Base-by-base conservation (phyloP, 2,888 invertebrate species). In the Microchrysa polita region DNA sequence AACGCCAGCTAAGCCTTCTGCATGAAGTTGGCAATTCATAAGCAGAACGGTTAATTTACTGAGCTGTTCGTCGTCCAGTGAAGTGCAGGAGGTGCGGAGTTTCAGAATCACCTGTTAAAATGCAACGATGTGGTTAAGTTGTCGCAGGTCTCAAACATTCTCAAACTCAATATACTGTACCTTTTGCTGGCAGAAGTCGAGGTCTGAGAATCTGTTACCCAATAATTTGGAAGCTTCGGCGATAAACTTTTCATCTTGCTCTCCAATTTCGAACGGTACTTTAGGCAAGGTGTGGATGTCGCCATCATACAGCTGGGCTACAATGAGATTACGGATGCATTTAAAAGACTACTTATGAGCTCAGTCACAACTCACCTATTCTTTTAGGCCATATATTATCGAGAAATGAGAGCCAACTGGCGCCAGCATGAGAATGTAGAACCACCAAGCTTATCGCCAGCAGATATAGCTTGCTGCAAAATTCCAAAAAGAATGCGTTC, bases 31-130 rank as follows among this genome's bases (percentile, higher is more conserved):
- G 79, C 91, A 91, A 81, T 91, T 91, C 60, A 91, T 83, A 42
- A 91, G 83, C 81, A 89, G 88, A 16, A 91, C 90, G 57, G 90
- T 88, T 74, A 91, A 80, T 82, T 91, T 91, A 0, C 89, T 89
- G 27, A 91, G 79, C 74, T 90, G 87, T 79, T 91, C 91, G 79
- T 91, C 91, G 27, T 88, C 86, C 82, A 91, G 65, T 0, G 85
- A 55, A 85, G 85, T 71, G 87, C 83, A 80, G 90, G 91, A 65
- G 88, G 87, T 42, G 86, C 87, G 86, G 67, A 91, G 83, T 79
- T 87, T 88, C 79, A 90, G 84, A 1, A 91, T 86, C 20, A 91
- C 88, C 88, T 90, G n/a, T 67, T 73, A n/a, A 14, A 40, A 65
- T 61, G 44, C 10, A 16, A 67, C n/a, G n/a, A n/a, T n/a, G n/a